A percentile compares a stretch with the other conserved stretches of the same genome.
phyloP scores from a whole-genome alignment of 2,888 invertebrate species.

The Diaperis boleti region DNA sequence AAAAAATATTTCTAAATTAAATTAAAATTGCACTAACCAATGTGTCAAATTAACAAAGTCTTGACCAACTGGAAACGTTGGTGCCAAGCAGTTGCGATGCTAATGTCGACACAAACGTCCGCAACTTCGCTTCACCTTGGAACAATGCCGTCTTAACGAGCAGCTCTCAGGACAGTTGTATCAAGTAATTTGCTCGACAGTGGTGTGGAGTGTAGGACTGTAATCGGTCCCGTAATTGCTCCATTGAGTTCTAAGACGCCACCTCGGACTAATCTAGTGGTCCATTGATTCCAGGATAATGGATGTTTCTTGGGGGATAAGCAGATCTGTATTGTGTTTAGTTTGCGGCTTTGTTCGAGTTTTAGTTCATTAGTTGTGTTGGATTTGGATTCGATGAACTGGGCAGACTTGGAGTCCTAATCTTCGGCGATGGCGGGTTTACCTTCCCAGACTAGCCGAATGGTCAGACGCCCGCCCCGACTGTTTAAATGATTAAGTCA shows the following conservation, averaged over 20 bases:
- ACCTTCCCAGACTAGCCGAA: constrained; percentile 27
- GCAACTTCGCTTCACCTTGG: constrained; percentile 49
- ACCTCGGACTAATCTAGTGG: constrained; percentile 64
- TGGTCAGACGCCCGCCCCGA: constrained; percentile 37
- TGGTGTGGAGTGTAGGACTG: constrained; percentile 53
- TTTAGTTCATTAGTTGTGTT: constrained; percentile 61
- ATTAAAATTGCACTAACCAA: too few relatives aligned
- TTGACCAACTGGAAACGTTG: too few relatives aligned
- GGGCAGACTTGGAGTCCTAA: constrained; percentile 41
- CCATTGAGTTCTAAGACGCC: constrained; percentile 63
- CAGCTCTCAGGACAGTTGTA: constrained; percentile 60
- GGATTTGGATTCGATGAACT: constrained; percentile 50
- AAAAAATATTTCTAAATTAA: too few relatives aligned
- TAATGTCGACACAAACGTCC: constrained; percentile 53
- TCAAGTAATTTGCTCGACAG: constrained; percentile 61
- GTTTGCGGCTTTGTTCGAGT: constrained; percentile 63
- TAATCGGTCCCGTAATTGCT: constrained; percentile 63
- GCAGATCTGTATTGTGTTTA: constrained; percentile 65
- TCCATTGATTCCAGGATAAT: constrained; percentile 65
- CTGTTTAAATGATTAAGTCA: constrained; percentile 39
- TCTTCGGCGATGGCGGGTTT: constrained; percentile 41
- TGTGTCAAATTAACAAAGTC: too few relatives aligned
- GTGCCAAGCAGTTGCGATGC: too few relatives aligned
- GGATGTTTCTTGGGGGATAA: constrained; percentile 64
- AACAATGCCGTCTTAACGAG: constrained; percentile 63